A percentile compares a stretch with the other conserved stretches of the same genome.
Conservation (phyloP, 2,113 vertebrate genomes). For the Campylomormyrus numenius region DNA sequence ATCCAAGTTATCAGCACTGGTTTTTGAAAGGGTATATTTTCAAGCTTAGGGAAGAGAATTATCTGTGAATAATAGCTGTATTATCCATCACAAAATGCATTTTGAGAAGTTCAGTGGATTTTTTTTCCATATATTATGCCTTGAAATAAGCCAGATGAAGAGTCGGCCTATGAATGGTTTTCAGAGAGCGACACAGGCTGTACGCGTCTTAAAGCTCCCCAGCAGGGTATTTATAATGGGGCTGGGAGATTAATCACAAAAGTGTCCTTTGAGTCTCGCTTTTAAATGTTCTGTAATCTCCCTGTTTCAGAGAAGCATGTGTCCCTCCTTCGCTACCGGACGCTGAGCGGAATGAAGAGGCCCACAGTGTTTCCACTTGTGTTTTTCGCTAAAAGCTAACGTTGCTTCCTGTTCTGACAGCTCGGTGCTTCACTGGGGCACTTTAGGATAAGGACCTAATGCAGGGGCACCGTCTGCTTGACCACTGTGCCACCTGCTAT, state of each 20-base stretch:
- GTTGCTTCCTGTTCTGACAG: not conserved
- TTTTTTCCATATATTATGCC: not conserved
- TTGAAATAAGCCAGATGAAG: not conserved
- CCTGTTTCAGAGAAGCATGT: not conserved
- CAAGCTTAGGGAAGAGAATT: not conserved
- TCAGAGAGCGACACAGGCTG: not conserved
- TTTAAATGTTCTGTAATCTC: not conserved
- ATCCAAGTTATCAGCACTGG: not conserved
- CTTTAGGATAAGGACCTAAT: not conserved
- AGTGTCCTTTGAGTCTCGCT: not conserved
- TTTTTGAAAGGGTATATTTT: not conserved
- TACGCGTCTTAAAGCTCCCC: not conserved
- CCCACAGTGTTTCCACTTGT: not conserved
- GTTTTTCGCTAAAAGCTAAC: not conserved
- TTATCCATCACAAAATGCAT: not conserved
- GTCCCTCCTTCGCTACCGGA: not conserved
- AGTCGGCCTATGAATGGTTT: not conserved
- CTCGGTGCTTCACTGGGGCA: not conserved
- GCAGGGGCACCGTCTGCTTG: not conserved
- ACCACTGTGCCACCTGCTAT: not conserved
- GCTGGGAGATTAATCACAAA: not conserved
- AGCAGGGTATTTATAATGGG: not conserved
- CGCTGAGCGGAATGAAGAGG: not conserved
- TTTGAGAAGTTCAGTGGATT: not conserved
- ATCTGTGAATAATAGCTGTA: not conserved